Conservation (phyloP, 2,113 vertebrate genomes). For the Leucosticte australis region DNA sequence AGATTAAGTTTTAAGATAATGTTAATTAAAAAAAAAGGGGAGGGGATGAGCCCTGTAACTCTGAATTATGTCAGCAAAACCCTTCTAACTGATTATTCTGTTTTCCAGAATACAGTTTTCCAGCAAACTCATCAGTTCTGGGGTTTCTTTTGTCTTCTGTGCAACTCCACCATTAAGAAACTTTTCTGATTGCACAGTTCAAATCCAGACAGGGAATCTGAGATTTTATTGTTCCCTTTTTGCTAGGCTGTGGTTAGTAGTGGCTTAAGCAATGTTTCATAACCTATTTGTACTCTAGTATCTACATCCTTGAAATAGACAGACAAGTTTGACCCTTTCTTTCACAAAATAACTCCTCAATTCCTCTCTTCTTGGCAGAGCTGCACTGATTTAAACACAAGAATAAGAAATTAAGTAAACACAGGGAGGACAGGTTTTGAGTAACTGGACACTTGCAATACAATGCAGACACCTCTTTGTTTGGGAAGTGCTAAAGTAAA, state of each 20-base stretch:
- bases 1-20: neutral
- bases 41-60: neutral
- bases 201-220: neutral
- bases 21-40: neutral
- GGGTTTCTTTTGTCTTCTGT: neutral
- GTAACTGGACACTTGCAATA: neutral
- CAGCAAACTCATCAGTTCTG: neutral
- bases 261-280: neutral
- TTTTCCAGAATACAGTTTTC: neutral
- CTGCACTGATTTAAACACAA: neutral
- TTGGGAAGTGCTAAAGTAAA: neutral
- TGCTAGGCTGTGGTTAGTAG: neutral
- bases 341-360: neutral
- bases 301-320: neutral
- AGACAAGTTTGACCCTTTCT: neutral
- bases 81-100: neutral
- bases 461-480: neutral
- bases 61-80: neutral
- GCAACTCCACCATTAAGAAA: neutral
- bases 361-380: neutral
- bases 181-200: neutral
- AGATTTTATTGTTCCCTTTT: slow-evolving; percentile 35
- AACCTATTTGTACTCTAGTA: neutral
- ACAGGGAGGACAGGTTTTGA: neutral
- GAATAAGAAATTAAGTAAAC: neutral